Base-by-base conservation (phyloP, 2,888 invertebrate species). In the Pogonocherus hispidulus region DNA sequence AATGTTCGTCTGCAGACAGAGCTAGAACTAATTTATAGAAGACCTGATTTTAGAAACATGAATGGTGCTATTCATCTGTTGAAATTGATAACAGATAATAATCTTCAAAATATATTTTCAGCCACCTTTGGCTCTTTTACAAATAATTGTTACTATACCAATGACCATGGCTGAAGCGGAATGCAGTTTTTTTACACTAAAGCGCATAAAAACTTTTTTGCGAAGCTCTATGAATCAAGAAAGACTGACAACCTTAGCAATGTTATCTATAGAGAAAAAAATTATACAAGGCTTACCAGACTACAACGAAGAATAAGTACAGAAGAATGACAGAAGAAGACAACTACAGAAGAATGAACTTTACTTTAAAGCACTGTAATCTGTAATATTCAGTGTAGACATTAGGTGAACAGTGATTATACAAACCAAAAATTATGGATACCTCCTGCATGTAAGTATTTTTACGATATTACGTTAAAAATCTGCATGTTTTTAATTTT, bases 111-210 rank as follows among this genome's bases (percentile, higher is more conserved):
- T 18, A 55, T 67, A 44, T 75, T 75, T 57, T 67, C 71, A n/a
- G 75, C 75, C 62, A 59, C 75, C 14, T 73, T 67, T 69, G n/a
- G 23, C 37, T 11, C 69, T 74, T n/a, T 57, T 75, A 57, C 55
- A 72, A 69, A 60, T 73, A 57, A 68, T 72, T 62, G 54, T 70
- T 41, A 76, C 73, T 73, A 51, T 62, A 22, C 75, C 75, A 11
- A 74, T 74, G 64, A 70, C 69, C 9, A 68, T 66, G 51, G 66
- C 57, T 32, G 70, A 69, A 67, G 66, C 63, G n/a, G 70, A 70
- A 57, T 1, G 70, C 41, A 67, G 62, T 59, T 75, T 73, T 27
- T 72, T 67, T 11, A 71, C 71, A 32, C 51, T 63, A 8, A 63
- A 67, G 23, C 41, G 67, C 1, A 63, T 73, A 49, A 72, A 73